phyloP scores from a whole-genome alignment of 1,140 invertebrate species.

The Conus ventricosus region DNA sequence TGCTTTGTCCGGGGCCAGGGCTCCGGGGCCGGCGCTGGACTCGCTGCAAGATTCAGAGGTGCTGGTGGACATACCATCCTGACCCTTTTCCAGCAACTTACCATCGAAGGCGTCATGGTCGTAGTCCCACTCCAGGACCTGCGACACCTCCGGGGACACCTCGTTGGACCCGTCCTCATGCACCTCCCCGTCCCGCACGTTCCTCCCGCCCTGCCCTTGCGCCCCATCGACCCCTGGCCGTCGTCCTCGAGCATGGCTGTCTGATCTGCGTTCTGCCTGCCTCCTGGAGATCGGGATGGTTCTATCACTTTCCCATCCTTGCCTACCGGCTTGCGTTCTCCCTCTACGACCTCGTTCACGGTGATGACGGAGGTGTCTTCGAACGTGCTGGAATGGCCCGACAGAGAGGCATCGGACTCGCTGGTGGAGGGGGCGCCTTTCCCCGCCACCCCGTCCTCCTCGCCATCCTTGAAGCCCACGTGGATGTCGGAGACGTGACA shows the following conservation, averaged over 20 bases:
- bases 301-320: background rate
- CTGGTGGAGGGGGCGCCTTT: background rate
- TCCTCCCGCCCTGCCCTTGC: background rate
- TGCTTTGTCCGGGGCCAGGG: background rate
- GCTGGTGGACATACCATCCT: conserved; percentile 39
- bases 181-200: conserved; percentile 31
- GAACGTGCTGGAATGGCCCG: conserved; percentile 32
- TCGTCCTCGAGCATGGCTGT: too few relatives aligned
- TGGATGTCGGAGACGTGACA: conserved; percentile 41
- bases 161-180: conserved; percentile 47
- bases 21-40: conserved; percentile 1
- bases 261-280: background rate
- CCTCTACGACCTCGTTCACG: background rate
- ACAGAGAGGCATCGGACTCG: conserved; percentile 25
- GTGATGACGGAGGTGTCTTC: conserved; percentile 45
- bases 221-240: background rate
- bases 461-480: conserved; percentile 47
- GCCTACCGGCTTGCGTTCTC: background rate
- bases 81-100: conserved; percentile 39
- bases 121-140: conserved; percentile 50
- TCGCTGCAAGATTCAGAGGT: conserved; percentile 48
- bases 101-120: conserved; percentile 47
- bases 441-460: conserved; percentile 32
- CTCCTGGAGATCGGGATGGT: background rate
- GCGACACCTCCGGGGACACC: conserved; percentile 45